Base-by-base conservation (phyloP, 64 coral and sea anemone genomes). In the Catalaphyllia jardinei region DNA sequence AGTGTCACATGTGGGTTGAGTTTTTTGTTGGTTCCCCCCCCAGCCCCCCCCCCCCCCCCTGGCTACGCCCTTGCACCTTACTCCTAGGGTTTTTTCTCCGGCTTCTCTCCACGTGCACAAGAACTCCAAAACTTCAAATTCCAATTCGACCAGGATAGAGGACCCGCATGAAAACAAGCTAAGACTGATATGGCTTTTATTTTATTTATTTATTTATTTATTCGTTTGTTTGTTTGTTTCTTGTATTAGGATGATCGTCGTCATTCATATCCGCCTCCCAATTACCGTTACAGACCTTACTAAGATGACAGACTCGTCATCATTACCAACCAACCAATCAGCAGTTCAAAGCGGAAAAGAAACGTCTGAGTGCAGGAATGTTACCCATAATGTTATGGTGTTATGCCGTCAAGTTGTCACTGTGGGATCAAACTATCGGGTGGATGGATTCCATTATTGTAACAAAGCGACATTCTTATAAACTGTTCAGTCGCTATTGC, bases 281-380 rank as follows among this genome's bases (percentile, higher is more conserved):
- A 91, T 25, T 89, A 96, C 86, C 90, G 87, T 62, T 96, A 96
- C 80, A 89, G 87, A 89, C 94, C 94, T 1, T 96, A 96, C 75
- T 96, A 83, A 83, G 29, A 16, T 51, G 14, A 24, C 31, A 0
- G 31, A 5, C 8, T 24, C 20, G 16, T n/a, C 9, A 8, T 7
- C 31, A 46, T 14, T 52, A 24, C 5, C 28, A 51, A 67, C 62
- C 15, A 8, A 11, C 31, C 22, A 85, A 20, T 39, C 24, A 51
- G 31, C 78, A 61, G 54, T 4, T 15, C 20, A n/a, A 38, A 38
- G 71, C 62, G 9, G 31, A 71, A 5, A 51, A 0, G 42, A 5
- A 46, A 57, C 52, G 8, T 9, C 52, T 27, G 22, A 12, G 9
- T 69, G 3, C 81, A 39, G 62, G 17, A 10, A 63, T 69, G 38